Percentiles rank a stretch among this genome's conserved stretches.
These are phyloP conservation scores for Polypedilum pembai DNA, from an alignment of 1,140 invertebrate genomes.

Conservation along the genomic window DNA sequence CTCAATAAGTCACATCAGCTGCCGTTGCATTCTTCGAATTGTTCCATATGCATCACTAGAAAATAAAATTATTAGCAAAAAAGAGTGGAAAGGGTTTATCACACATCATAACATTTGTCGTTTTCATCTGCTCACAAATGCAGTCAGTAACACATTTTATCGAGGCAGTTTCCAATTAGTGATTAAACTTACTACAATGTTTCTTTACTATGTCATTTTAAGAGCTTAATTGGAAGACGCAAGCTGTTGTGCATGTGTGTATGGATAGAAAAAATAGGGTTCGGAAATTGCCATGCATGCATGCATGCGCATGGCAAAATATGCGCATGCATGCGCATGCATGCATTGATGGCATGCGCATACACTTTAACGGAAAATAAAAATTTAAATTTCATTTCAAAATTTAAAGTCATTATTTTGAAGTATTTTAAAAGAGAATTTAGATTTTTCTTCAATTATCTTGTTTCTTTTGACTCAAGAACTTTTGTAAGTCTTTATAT, in stretches of 20 bases:
- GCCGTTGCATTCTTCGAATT: neutral
- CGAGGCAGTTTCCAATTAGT: conserved; percentile 8
- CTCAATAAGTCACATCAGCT: neutral
- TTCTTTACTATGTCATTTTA: neutral
- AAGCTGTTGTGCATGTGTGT: neutral
- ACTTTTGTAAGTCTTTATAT: too few species aligned
- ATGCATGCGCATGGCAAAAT: too few species aligned
- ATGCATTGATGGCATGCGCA: too few species aligned
- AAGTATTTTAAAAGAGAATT: too few species aligned
- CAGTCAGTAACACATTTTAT: neutral
- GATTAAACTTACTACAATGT: neutral
- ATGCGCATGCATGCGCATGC: neutral
- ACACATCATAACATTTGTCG: conserved; percentile 22
- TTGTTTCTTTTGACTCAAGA: too few species aligned
- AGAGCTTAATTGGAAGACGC: conserved; percentile 21
- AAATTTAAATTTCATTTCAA: too few species aligned
- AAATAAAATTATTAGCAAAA: conserved; percentile 5
- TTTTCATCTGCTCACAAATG: conserved; percentile 1
- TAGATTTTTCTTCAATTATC: too few species aligned
- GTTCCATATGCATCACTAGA: neutral
- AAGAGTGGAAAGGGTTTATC: conserved; percentile 7
- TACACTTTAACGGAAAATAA: too few species aligned
- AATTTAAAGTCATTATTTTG: too few species aligned
- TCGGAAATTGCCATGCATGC: too few species aligned
- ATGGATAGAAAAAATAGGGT: neutral